These are phyloP conservation scores for Melanotus villosus DNA, from an alignment of 2,888 invertebrate species.

Conservation along the genomic window DNA sequence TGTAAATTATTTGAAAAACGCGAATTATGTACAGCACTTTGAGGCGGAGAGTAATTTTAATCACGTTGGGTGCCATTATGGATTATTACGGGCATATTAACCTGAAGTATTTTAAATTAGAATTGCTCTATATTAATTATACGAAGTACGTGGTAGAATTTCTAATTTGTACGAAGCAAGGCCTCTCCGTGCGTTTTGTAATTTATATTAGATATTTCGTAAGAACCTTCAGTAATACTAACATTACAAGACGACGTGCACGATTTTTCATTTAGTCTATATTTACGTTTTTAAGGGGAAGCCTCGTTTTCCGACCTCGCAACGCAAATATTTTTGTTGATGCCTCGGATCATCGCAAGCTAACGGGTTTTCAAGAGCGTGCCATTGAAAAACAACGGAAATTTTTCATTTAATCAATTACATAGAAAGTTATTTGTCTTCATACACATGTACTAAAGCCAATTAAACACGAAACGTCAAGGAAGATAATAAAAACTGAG, in stretches of 20 bases:
- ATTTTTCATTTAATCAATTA: constrained; percentile 11
- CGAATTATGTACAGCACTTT: constrained; percentile 13
- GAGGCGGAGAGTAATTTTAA: constrained; percentile 29
- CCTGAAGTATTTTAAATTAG: constrained; percentile 33
- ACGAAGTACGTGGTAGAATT: constrained; percentile 28
- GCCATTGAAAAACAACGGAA: constrained; percentile 12
- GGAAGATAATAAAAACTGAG: background rate
- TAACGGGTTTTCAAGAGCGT: background rate
- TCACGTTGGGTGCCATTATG: constrained; percentile 16
- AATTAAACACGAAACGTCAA: constrained; percentile 11
- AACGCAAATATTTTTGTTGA: constrained; percentile 12
- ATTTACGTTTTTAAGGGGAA: background rate
- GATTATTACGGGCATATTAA: constrained; percentile 25
- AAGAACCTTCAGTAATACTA: background rate
- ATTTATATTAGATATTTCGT: background rate
- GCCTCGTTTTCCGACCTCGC: background rate
- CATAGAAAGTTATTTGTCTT: constrained; percentile 13
- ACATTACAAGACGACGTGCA: background rate
- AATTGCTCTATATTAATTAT: constrained; percentile 31
- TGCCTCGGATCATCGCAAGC: no score
- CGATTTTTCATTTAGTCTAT: background rate
- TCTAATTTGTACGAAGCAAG: constrained; percentile 1
- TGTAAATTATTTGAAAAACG: constrained; percentile 17
- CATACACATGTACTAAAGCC: background rate
- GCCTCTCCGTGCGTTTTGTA: background rate